These are phyloP conservation scores for Saccostrea echinata DNA, from an alignment of 1,140 invertebrate genomes.

Conservation along the genomic window DNA sequence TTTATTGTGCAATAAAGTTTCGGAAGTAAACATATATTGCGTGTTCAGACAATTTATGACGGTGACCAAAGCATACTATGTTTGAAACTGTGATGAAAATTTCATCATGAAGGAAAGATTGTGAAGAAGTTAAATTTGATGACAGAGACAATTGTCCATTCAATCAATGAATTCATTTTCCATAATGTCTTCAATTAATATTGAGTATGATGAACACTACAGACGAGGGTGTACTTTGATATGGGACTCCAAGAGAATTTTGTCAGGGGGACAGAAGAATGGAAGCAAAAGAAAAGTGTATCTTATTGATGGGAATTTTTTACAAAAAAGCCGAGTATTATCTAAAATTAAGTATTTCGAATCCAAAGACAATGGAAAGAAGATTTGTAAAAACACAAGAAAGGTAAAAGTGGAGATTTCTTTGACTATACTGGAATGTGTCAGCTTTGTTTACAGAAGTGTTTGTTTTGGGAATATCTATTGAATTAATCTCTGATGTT, in stretches of 20 bases:
- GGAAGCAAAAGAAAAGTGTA: constrained; percentile 2
- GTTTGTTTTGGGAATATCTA: no score
- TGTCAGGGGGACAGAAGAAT: not conserved
- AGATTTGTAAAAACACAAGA: constrained; percentile 2
- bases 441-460: no score
- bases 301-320: constrained; percentile 17
- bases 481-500: no score
- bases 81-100: not conserved
- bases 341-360: constrained; percentile 40
- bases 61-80: not conserved
- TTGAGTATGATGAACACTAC: constrained; percentile 26
- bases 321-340: constrained; percentile 34
- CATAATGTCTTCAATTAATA: not conserved
- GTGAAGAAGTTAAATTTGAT: not conserved
- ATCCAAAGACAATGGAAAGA: constrained; percentile 12
- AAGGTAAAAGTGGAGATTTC: not conserved
- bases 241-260: constrained; percentile 26
- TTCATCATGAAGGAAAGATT: not conserved
- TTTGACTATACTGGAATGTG: not conserved
- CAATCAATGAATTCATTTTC: not conserved
- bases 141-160: not conserved
- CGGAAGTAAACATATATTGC: not conserved
- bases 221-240: constrained; percentile 11
- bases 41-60: not conserved
- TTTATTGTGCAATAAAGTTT: not conserved